A percentile compares a stretch with the other conserved stretches of the same genome.
phyloP scores from a whole-genome alignment of 2,113 vertebrate genomes.

The Spea multiplicata region DNA sequence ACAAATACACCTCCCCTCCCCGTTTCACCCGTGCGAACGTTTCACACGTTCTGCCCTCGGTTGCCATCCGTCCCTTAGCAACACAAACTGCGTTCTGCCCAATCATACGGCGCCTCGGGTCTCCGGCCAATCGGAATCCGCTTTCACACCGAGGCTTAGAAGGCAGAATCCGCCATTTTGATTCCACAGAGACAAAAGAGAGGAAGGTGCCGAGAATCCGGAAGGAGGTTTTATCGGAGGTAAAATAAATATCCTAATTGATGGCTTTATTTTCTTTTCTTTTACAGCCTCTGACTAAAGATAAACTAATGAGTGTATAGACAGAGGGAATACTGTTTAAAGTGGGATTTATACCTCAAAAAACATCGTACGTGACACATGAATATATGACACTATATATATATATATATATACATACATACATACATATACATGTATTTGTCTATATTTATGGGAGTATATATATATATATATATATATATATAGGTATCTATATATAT shows the following conservation, averaged over 20 bases:
- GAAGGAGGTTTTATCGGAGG: background rate
- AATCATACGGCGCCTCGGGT: background rate
- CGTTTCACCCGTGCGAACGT: background rate
- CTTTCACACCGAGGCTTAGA: background rate
- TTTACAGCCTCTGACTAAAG: too few species aligned
- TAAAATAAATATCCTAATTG: background rate
- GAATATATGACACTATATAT: too few species aligned
- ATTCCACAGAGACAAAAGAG: conserved; percentile 29
- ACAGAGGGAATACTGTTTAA: too few species aligned
- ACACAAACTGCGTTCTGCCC: background rate
- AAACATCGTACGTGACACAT: too few species aligned
- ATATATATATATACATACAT: too few species aligned
- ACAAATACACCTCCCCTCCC: background rate
- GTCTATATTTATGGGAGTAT: too few species aligned
- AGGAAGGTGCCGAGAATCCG: conserved; percentile 6
- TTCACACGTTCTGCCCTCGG: conserved; percentile 7
- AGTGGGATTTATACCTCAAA: too few species aligned
- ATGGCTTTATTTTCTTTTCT: too few species aligned
- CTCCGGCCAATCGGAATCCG: conserved; percentile 10
- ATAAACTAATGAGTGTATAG: too few species aligned
- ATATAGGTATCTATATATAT: too few species aligned
- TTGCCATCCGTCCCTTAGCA: conserved; percentile 22
- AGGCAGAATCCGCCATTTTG: conserved; percentile 24
- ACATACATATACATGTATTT: too few species aligned
- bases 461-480: too few species aligned